Conservation (phyloP, 2,113 vertebrate genomes). For the Recurvirostra avosetta region DNA sequence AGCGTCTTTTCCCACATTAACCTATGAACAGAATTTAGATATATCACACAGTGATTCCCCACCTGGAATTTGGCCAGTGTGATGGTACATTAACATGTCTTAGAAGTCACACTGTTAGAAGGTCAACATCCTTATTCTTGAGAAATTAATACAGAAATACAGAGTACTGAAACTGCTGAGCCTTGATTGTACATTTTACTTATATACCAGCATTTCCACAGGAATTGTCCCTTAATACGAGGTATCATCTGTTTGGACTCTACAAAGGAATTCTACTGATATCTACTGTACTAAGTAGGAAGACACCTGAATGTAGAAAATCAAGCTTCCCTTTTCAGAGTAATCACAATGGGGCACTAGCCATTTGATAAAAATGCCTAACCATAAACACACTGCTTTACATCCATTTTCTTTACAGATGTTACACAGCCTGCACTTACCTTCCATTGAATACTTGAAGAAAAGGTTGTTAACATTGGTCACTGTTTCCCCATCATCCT, state of each 20-base stretch:
- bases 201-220: not conserved
- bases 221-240: not conserved
- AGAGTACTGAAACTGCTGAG: not conserved
- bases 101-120: not conserved
- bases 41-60: not conserved
- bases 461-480: slow-evolving; percentile 88
- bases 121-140: not conserved
- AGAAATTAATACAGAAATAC: not conserved
- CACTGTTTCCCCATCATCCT: slow-evolving; percentile 78
- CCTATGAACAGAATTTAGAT: not conserved
- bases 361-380: not conserved
- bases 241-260: not conserved
- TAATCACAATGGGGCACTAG: not conserved
- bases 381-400: not conserved
- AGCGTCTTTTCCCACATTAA: not conserved
- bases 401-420: not conserved
- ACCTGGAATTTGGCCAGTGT: not conserved
- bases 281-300: not conserved
- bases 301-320: not conserved
- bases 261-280: not conserved
- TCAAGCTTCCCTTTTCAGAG: not conserved
- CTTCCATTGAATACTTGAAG: slow-evolving; percentile 97
- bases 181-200: not conserved
- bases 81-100: not conserved
- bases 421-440: slow-evolving; percentile 58